Base-by-base conservation (phyloP, 2,888 invertebrate genomes). In the Drosophila mulleri region DNA sequence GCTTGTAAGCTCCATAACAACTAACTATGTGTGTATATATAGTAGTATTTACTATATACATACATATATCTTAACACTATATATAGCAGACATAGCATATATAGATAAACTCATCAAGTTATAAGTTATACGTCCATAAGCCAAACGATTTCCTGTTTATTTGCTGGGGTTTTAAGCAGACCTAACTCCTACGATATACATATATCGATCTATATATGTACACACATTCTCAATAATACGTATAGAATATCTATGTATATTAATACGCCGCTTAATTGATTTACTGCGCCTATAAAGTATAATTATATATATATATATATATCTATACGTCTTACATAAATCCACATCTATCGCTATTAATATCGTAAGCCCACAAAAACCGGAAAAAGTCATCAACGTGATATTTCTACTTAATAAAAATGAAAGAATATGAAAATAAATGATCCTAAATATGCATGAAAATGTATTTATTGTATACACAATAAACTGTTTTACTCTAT, bases 341-440 rank as follows among this genome's bases (percentile, higher is more conserved):
- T 69, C 67, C 48, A 71, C 45, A 68, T 57, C 67, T 75, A 82
- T 68, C 57, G 72, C 82, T 64, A 82, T 62, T 20, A 73, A 69
- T 71, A 54, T 23, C 66, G 57, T 62, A 69, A 64, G 11, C 64
- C 64, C 62, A 60, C 60, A 45, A 63, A 48, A 72, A 68, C 70
- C 32, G 20, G 26, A 50, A 48, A 72, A 71, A 82, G 72, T 84
- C 84, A 82, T 87, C 82, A 87, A 84, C 84, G 84, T 84, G 87
- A 84, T 84, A 84, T 87, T 78, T 84, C 78, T 82, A 86, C 72
- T 71, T 72, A 84, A 82, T 57, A 67, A 82, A 82, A 42, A 54
- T 41, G 29, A 54, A 54, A 29, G 54, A 0, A 72, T 52, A 72
- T 75, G 35, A 70, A 20, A 50, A 75, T 72, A 76, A 84, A 84